A percentile compares a stretch with the other conserved stretches of the same genome.
These are phyloP conservation scores for Lepidocyrtinus sp. DNA, from an alignment of 2,888 invertebrate species.

Conservation along the genomic window DNA sequence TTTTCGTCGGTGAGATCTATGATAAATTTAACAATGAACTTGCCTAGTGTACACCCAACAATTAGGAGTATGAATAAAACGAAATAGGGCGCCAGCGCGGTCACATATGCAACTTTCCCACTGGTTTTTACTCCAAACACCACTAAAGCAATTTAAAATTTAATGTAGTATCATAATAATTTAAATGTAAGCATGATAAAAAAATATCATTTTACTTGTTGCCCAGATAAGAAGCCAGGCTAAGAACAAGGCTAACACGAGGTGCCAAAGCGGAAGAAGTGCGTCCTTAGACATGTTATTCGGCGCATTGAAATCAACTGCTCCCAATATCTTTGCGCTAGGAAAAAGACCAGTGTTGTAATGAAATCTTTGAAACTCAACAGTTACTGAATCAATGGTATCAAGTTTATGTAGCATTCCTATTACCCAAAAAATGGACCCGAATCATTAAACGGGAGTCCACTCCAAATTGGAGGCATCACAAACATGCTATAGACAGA, in stretches of 20 bases:
- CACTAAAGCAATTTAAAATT: too few relatives aligned
- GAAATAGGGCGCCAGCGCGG: conserved; percentile 31
- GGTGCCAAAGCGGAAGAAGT: conserved; percentile 23
- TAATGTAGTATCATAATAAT: too few relatives aligned
- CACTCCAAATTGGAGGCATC: not conserved
- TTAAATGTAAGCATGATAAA: not conserved
- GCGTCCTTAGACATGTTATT: not conserved
- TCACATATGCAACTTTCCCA: conserved; percentile 45
- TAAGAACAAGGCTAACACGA: conserved; percentile 31
- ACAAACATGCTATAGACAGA: conserved; percentile 11
- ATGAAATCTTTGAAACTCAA: not conserved
- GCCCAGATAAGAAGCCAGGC: conserved; percentile 38
- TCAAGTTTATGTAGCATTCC: too few relatives aligned
- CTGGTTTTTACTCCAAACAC: conserved; percentile 31
- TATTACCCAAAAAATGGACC: conserved; percentile 33
- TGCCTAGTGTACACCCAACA: conserved; percentile 24
- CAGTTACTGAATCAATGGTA: too few relatives aligned
- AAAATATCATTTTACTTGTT: too few relatives aligned
- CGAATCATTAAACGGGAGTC: too few relatives aligned
- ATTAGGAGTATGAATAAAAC: conserved; percentile 29
- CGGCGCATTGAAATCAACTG: not conserved
- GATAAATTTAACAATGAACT: too few relatives aligned
- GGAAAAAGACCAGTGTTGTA: not conserved
- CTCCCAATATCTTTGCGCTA: conserved; percentile 4
- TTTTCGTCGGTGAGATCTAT: too few relatives aligned